Percentiles rank a stretch among this genome's conserved stretches.
Conservation (phyloP, 2,113 vertebrate species). For the Xiphophorus maculatus region DNA sequence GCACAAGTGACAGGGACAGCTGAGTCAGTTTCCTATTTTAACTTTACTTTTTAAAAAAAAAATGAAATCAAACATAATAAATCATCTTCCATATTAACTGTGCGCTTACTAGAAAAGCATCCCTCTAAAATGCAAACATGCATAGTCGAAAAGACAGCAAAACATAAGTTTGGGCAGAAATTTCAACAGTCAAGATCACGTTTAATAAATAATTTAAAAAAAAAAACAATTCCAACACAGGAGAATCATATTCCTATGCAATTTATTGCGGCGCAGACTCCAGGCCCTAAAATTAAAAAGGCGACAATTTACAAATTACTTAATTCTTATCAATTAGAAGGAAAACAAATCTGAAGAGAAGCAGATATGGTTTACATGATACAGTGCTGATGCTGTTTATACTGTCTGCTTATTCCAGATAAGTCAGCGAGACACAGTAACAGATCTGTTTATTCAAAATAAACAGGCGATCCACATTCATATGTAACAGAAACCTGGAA, state of each 20-base stretch:
- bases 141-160: conserved; percentile 47
- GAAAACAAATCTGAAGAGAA: not conserved
- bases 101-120: conserved; percentile 36
- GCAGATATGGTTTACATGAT: not conserved
- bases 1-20: not conserved
- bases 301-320: not conserved
- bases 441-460: conserved; percentile 12
- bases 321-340: not conserved
- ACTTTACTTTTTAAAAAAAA: conserved; percentile 1
- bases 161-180: conserved; percentile 13
- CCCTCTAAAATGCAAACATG: conserved; percentile 62
- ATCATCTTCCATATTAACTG: conserved; percentile 26
- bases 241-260: conserved; percentile 16
- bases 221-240: not conserved
- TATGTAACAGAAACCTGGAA: conserved; percentile 44
- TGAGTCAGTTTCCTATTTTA: not conserved
- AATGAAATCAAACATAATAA: conserved; percentile 27
- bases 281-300: not conserved
- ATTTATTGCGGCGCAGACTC: conserved; percentile 6
- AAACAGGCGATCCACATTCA: conserved; percentile 33
- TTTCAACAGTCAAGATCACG: conserved; percentile 38
- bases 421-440: conserved; percentile 29
- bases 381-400: not conserved
- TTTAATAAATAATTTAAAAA: conserved; percentile 52
- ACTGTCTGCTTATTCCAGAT: not conserved